A percentile compares a stretch with the other conserved stretches of the same genome.
Evolutionary conservation across 2,888 invertebrate genomes (phyloP).

Genomic region (Cataglyphis livida): DNA sequence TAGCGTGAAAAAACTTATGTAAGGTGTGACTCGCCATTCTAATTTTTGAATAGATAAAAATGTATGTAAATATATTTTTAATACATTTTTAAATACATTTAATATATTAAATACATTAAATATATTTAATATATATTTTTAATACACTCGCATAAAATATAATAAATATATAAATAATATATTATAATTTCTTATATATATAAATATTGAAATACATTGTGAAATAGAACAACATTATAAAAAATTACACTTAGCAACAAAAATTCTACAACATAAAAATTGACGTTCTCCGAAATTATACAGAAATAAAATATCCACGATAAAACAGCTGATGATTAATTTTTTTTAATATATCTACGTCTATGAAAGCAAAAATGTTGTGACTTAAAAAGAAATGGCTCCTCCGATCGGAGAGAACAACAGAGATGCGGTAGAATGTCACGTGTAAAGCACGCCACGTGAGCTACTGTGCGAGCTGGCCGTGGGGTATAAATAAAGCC

Average conservation of each 20-base stretch:
- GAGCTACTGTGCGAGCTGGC: conserved; percentile 69
- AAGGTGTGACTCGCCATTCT: background rate
- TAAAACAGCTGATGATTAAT: background rate
- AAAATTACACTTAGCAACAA: too few species aligned
- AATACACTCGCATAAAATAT: background rate
- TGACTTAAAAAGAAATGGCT: conserved; percentile 41
- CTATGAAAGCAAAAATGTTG: background rate
- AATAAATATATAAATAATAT: background rate
- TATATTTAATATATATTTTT: background rate
- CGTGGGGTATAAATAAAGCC: conserved; percentile 71
- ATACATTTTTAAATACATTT: too few species aligned
- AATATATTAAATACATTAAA: background rate
- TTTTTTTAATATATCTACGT: background rate
- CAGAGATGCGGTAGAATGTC: conserved; percentile 58
- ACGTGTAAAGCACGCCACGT: conserved; percentile 63
- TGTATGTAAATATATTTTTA: background rate
- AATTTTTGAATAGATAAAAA: background rate
- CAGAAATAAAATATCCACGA: background rate
- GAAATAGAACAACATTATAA: background rate
- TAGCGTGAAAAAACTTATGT: background rate
- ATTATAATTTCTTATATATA: background rate
- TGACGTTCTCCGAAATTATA: background rate
- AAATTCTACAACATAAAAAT: background rate
- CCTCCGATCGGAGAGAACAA: conserved; percentile 44
- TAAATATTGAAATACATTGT: background rate